Conservation (phyloP, 2,113 vertebrate species). For the Sardina pilchardus region DNA sequence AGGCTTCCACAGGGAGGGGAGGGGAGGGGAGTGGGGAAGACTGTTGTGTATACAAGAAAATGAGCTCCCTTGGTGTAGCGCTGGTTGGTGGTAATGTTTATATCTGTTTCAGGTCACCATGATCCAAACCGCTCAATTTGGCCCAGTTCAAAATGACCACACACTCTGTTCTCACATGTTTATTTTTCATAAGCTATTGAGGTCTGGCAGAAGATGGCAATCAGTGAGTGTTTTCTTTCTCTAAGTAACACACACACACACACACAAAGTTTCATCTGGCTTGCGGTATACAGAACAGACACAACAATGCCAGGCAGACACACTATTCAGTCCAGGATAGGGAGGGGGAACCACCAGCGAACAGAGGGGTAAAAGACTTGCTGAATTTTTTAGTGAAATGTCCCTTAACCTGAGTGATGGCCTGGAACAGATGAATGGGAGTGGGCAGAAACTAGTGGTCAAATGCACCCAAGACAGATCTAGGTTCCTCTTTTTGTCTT, state of each 20-base stretch:
- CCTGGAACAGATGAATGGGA: background rate
- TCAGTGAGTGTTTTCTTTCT: background rate
- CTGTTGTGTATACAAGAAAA: background rate
- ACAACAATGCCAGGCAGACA: background rate
- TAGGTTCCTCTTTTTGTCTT: background rate
- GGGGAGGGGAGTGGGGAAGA: background rate
- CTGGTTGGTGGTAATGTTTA: background rate
- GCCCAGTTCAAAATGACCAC: background rate
- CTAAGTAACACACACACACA: background rate
- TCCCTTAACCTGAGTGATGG: background rate
- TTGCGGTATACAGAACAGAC: background rate
- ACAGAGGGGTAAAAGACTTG: background rate
- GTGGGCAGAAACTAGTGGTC: too few relatives aligned
- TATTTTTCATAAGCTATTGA: background rate
- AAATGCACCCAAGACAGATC: background rate
- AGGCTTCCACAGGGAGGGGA: background rate
- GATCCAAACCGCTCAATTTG: background rate
- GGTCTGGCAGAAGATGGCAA: background rate
- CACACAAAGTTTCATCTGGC: background rate
- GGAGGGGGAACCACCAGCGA: background rate
- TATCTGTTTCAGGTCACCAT: constrained; percentile 5
- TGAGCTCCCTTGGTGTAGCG: background rate
- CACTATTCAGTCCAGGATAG: background rate
- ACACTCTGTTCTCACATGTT: background rate
- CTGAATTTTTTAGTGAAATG: background rate